Conservation (phyloP, 2,888 invertebrate genomes). For the Oegoconia quadripuncta region DNA sequence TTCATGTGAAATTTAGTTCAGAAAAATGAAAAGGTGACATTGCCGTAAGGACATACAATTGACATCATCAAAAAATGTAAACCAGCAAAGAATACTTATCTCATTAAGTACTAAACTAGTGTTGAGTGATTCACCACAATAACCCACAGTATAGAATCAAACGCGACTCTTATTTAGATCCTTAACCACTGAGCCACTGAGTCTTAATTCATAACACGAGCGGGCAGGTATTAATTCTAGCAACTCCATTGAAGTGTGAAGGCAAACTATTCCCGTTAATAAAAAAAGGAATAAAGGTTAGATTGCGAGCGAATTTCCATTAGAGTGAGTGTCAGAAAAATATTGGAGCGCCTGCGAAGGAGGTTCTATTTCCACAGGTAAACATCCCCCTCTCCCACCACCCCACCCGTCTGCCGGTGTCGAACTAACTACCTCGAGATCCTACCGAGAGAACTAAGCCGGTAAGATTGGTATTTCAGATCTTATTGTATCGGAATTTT, state of each 20-base stretch:
- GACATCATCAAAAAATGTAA: no score
- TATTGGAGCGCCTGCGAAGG: conserved; percentile 18
- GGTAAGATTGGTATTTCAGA: conserved; percentile 1
- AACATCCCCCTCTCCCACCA: conserved; percentile 14
- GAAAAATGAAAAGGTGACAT: no score
- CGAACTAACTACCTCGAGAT: neutral
- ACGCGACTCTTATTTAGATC: no score
- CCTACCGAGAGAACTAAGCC: neutral
- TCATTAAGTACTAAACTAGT: no score
- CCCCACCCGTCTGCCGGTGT: neutral
- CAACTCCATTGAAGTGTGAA: neutral
- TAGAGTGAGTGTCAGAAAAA: conserved; percentile 24
- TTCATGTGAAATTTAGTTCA: no score
- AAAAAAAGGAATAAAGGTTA: neutral
- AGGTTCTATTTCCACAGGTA: conserved; percentile 22
- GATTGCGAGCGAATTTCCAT: neutral
- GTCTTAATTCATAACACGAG: no score
- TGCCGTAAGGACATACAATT: no score
- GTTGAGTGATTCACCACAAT: no score
- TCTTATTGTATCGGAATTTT: neutral
- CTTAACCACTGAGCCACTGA: no score
- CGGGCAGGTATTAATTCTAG: no score
- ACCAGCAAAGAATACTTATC: no score
- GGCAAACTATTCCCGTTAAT: neutral
- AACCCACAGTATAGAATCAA: no score